Evolutionary conservation across 2,113 vertebrate species (phyloP), one percentile per base, ranked within the genome.

Genomic region (Paramormyrops kingsleyae): DNA sequence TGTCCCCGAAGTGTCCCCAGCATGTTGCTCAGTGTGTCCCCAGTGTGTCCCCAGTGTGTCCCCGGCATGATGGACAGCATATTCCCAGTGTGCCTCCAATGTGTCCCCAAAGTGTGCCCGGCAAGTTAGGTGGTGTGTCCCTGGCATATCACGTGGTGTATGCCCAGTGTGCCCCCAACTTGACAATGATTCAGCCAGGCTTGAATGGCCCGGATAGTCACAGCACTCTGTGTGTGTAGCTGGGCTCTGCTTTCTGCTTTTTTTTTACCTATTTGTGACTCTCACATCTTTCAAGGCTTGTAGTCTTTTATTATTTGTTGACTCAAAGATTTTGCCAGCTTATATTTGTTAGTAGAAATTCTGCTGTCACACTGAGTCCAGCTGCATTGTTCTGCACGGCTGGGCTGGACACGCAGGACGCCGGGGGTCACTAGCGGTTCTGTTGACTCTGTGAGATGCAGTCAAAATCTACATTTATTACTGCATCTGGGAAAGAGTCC

Each of bases 391-490:
- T 50, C 50, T 56, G 4, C 24, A 13, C 19, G 19, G 88, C 46
- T 59, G 35, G 80, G 13, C 44, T 46, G 56, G 35, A 89, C 50
- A 46, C 13, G 12, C 31, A n/a, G 17, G 31, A 46, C 12, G 1
- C 31, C 39, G 24, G 15, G 39, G 52, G 21, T 89, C 24, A 15
- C 21, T 39, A 59, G 19, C 15, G 1, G n/a, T 89, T 89, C 50
- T 27, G 77, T 59, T 46, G 56, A 13, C 62, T 13, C 27, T 47
- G 35, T 56, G 80, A 89, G 24, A 56, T 59, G 19, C 31, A 89
- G 31, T 83, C 35, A 89, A 89, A 89, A 62, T 44, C 42, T 85
- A 62, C 53, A 47, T 89, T 66, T 62, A 84, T 59, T 31, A 47
- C 77, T 56, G 35, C 44, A 35, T 46, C 52, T 83, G 53, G 77